These are phyloP conservation scores for Actinernus sp. DNA, from an alignment of 92 coral and sea anemone species.

Conservation along the genomic window DNA sequence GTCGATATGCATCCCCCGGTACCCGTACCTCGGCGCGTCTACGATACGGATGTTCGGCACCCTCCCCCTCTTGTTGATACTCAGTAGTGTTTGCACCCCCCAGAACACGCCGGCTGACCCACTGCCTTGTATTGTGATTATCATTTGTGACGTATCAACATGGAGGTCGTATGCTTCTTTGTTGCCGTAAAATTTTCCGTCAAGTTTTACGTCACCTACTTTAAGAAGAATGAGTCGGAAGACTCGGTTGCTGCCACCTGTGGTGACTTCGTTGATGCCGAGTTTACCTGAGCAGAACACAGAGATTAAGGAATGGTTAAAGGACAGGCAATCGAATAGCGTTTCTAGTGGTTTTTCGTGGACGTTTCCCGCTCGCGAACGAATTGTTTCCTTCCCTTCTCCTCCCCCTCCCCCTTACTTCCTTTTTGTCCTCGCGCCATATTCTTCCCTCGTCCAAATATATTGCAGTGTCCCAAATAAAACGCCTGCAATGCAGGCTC, in stretches of 20 bases:
- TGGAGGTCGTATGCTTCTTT: constrained; percentile 76
- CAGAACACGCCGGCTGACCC: constrained; percentile 68
- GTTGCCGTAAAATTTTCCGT: constrained; percentile 14
- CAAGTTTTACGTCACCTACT: constrained; percentile 32
- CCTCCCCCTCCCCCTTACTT: too few relatives aligned
- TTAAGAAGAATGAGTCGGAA: constrained; percentile 57
- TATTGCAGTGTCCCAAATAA: too few relatives aligned
- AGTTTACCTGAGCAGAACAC: too few relatives aligned
- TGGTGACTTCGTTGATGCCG: constrained; percentile 46
- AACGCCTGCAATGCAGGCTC: too few relatives aligned
- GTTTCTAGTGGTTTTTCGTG: too few relatives aligned
- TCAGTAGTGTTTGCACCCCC: too few relatives aligned
- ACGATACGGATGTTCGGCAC: constrained; percentile 58
- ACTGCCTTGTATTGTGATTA: constrained; percentile 64
- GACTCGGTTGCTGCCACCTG: constrained; percentile 19
- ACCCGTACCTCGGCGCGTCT: constrained; percentile 87
- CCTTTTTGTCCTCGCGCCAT: too few relatives aligned
- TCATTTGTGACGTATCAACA: constrained; percentile 50
- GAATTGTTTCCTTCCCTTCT: too few relatives aligned
- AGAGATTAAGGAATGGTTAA: too few relatives aligned
- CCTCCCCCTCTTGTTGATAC: neutral
- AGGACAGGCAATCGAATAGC: too few relatives aligned
- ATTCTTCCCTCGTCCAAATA: too few relatives aligned
- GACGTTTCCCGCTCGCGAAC: too few relatives aligned
- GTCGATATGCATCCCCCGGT: constrained; percentile 89